phyloP scores from a whole-genome alignment of 2,797 vertebrate species.

The Cuniculus paca region DNA sequence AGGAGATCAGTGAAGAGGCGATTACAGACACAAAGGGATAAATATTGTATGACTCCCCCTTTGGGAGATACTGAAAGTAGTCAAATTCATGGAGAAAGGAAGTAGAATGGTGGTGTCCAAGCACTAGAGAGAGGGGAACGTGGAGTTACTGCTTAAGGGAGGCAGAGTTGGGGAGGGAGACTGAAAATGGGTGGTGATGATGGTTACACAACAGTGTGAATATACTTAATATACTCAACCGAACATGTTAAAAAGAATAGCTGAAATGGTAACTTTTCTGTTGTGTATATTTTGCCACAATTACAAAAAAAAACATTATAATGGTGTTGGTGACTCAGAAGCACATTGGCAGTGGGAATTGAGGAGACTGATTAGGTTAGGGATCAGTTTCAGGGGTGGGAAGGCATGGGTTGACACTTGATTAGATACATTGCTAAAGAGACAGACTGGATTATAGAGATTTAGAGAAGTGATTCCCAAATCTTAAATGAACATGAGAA shows the following conservation, averaged over 20 bases:
- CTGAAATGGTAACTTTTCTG: slow-evolving; percentile 21
- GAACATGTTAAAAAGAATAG: not conserved
- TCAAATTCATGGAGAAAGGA: not conserved
- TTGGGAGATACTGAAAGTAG: not conserved
- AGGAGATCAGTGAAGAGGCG: not conserved
- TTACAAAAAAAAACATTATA: not conserved
- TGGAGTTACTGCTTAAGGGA: not conserved
- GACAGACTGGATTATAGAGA: not conserved
- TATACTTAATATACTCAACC: not conserved
- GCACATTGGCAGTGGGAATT: not conserved
- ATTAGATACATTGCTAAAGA: not conserved
- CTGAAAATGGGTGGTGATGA: not conserved
- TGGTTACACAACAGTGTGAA: not conserved
- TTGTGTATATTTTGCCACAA: not conserved
- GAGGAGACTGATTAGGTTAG: not conserved
- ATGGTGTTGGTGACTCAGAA: not conserved
- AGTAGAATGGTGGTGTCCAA: not conserved
- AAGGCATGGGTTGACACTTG: not conserved
- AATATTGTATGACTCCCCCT: not conserved
- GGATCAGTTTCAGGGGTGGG: not conserved
- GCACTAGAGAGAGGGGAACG: not conserved
- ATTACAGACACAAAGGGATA: not conserved
- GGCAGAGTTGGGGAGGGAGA: not conserved
- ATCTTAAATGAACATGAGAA: not conserved
- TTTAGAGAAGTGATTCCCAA: not conserved